Base-by-base conservation (phyloP, 2,888 invertebrate species). In the Schizotus pectinicornis region DNA sequence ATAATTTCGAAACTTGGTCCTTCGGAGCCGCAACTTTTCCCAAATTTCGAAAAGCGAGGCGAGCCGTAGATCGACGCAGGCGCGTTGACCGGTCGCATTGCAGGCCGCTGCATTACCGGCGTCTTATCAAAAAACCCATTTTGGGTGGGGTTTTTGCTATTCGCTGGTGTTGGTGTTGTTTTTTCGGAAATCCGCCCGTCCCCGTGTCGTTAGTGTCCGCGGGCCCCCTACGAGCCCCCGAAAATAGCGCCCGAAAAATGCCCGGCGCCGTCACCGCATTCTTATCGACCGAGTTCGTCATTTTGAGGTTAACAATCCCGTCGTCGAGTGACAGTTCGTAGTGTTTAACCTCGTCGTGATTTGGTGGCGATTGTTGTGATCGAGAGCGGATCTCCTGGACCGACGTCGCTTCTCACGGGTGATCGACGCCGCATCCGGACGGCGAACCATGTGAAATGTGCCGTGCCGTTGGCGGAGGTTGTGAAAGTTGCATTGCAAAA, bases 141-240 rank as follows among this genome's bases (percentile, higher is more conserved):
- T 65, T 65, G 69, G 69, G 69, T 69, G 69, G 69, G 69, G 69
- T 69, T 69, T 68, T 63, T 31, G 54, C 59, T 39, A 39, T 59
- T 49, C 13, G 8, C 35, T 52, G 41, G 50, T 47, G 30, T 34
- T 22, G 32, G 43, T 50, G 50, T 14, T 35, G 35, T 37, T 54
- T 48, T 54, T 41, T 33, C 47, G 13, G 13, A 47, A 48, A 43
- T 14, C 31, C 9, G 12, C 33, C 12, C 36, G 12, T 7, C 14
- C 6, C 3, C 11, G 50, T 2, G 22, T 38, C 7, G 5, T 14
- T 35, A 5, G 42, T 38, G 43, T 6, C 11, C 38, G 22, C 13
- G 7, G 30, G 36, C 35, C 11, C 13, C 32, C 11, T n/a, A 43
- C 9, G 36, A 14, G 1, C 9, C 30, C 37, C 31, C 22, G 22